A percentile compares a stretch with the other conserved stretches of the same genome.
Evolutionary conservation across 2,888 invertebrate species (phyloP).

Genomic region (Rotaria macrura): DNA sequence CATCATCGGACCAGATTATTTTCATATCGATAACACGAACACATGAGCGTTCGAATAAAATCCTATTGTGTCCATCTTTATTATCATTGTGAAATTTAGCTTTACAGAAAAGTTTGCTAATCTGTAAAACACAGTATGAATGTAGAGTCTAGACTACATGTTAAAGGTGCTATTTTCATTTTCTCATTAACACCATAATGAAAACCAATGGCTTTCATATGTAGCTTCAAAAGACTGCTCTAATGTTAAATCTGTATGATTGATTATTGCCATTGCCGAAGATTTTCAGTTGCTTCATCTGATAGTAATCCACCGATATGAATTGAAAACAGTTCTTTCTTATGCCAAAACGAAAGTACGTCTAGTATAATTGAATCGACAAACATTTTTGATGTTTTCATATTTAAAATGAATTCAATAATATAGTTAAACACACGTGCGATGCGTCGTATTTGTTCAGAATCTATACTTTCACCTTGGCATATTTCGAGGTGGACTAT

Average conservation of each 20-base stretch:
- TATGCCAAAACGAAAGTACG: not conserved
- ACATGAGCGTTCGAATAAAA: too few species aligned
- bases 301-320: not conserved
- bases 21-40: too few species aligned
- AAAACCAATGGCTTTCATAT: not conserved
- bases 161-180: too few species aligned
- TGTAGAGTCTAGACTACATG: too few species aligned
- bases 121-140: too few species aligned
- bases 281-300: not conserved
- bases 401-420: not conserved
- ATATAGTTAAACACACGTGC: not conserved
- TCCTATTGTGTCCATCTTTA: too few species aligned
- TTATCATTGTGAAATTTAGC: too few species aligned
- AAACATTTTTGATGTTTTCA: not conserved
- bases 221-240: not conserved
- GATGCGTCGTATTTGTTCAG: not conserved
- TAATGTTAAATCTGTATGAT: not conserved
- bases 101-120: too few species aligned
- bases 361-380: not conserved
- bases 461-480: not conserved
- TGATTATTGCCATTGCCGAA: not conserved
- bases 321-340: not conserved
- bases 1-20: too few species aligned
- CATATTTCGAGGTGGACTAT: not conserved
- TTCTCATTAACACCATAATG: not conserved